Evolutionary conservation across 64 coral and sea anemone species (phyloP), one percentile per base, ranked within the genome.

Genomic region (Pocillopora damicornis): DNA sequence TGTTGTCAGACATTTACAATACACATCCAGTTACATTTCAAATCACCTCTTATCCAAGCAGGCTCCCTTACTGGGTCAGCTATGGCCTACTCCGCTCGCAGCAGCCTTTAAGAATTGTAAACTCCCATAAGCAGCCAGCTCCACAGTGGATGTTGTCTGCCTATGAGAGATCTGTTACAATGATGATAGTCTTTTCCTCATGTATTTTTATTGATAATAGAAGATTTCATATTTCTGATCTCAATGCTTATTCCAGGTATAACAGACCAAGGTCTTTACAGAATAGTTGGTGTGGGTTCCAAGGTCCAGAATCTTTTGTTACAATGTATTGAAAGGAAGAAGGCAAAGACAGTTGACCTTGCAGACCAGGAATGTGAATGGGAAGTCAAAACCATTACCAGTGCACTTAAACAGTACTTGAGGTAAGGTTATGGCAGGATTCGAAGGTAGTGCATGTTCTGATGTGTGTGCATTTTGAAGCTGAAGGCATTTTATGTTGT

Each of bases 261-360:
- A 56, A 99, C 93, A 75, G 97, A 99, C 20, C 97, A 99, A 59
- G 97, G 97, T 9, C 88, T 99, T 13, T 99, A 99, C 76, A 88
- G 97, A 88, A 91, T 99, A 36, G 97, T 99, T 22, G 97, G 97
- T 63, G 97, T 99, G 1, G 93, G 97, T 11, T 99, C 97, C 56
- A 99, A 99, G 60, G 97, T 99, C 23, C 93, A 99, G 63, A 99
- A 95, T 76, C 84, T 99, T 17, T 65, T 99, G 58, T 91, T 95
- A 35, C 88, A 93, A 74, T 95, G 93, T 81, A 79, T 95, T 77
- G 97, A 95, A 56, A 99, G 88, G 69, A 93, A 90, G 61, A 96
- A 87, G 74, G 77, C 90, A 84, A 30, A 74, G 5, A 18, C 78
- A 60, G 87, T 93, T 13, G 88, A 84, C 78, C 87, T 96, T 9